A percentile compares a stretch with the other conserved stretches of the same genome.
phyloP scores from a whole-genome alignment of 1,140 invertebrate genomes.

The Globodera rostochiensis region DNA sequence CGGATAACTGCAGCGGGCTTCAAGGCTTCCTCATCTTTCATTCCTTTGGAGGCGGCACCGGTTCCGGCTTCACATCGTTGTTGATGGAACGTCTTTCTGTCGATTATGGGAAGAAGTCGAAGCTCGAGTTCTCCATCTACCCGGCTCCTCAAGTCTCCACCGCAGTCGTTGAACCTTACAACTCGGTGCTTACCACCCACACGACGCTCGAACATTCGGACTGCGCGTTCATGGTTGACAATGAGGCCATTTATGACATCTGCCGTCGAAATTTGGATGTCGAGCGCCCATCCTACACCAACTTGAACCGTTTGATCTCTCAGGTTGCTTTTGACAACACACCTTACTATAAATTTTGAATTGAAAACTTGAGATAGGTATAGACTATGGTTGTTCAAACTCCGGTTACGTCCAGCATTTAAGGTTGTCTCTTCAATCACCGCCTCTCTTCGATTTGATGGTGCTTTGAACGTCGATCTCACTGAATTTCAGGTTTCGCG shows the following conservation, averaged over 20 bases:
- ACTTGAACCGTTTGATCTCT: constrained; percentile 66
- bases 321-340: constrained; percentile 18
- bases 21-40: constrained; percentile 69
- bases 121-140: constrained; percentile 79
- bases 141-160: constrained; percentile 76
- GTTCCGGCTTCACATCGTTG: constrained; percentile 78
- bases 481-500: constrained; percentile 72
- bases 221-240: constrained; percentile 71
- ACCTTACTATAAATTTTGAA: constrained; percentile 16
- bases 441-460: constrained; percentile 75
- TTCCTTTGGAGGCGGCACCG: constrained; percentile 72
- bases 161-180: constrained; percentile 69
- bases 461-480: constrained; percentile 76
- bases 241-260: constrained; percentile 88
- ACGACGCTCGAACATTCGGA: constrained; percentile 69
- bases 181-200: constrained; percentile 72
- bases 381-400: too few species aligned
- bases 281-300: constrained; percentile 79
- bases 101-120: constrained; percentile 76
- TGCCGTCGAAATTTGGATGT: constrained; percentile 85
- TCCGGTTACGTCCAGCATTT: constrained; percentile 10
- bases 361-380: too few species aligned
- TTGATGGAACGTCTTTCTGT: constrained; percentile 74
- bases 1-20: constrained; percentile 70
- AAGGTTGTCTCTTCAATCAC: constrained; percentile 72